These are phyloP conservation scores for Crocidura indochinensis DNA, from an alignment of 2,797 vertebrate species.

Conservation along the genomic window DNA sequence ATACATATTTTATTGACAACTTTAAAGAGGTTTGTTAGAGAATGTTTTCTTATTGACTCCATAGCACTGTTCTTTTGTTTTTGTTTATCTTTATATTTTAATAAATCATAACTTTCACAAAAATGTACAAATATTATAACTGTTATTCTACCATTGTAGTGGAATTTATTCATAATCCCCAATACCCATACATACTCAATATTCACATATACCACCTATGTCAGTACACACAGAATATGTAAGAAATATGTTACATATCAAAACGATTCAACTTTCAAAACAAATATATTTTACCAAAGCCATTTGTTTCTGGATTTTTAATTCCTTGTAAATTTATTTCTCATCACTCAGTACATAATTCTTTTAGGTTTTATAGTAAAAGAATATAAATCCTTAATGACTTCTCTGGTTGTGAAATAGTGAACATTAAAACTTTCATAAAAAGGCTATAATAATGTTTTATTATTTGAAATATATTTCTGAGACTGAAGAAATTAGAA, in stretches of 20 bases:
- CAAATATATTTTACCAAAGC: neutral
- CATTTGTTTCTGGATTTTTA: conserved; percentile 10
- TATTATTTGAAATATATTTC: conserved; percentile 72
- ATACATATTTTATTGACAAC: neutral
- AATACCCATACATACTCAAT: neutral
- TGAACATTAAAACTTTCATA: conserved; percentile 70
- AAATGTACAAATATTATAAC: neutral
- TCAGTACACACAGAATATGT: neutral
- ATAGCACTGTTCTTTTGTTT: neutral
- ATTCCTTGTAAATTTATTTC: conserved; percentile 50
- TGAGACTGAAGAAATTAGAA: conserved; percentile 61
- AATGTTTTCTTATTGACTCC: neutral
- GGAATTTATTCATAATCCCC: neutral
- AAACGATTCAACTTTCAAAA: neutral
- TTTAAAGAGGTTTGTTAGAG: neutral
- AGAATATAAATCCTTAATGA: conserved; percentile 63
- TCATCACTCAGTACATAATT: conserved; percentile 29
- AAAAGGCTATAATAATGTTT: conserved; percentile 67
- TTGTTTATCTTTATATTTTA: neutral
- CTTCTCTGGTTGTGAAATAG: conserved; percentile 56
- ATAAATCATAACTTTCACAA: neutral
- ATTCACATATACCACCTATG: neutral
- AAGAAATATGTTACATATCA: conserved; percentile 1
- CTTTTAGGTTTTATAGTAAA: conserved; percentile 41
- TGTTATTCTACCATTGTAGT: neutral